These are phyloP conservation scores for Alethe diademata DNA, from an alignment of 2,113 vertebrate genomes.

Conservation along the genomic window DNA sequence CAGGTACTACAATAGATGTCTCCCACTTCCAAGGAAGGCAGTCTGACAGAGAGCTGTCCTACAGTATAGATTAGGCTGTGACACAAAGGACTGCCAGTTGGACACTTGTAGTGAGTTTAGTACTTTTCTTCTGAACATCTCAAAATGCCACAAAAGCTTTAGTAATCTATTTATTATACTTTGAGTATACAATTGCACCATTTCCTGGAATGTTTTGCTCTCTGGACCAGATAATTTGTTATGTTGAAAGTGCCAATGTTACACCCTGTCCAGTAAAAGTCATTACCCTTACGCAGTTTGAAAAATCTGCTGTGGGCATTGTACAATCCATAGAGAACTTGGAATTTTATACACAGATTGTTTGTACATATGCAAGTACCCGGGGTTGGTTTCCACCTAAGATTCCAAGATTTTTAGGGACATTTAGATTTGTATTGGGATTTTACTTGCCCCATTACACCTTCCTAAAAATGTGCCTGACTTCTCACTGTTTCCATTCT, in stretches of 20 bases:
- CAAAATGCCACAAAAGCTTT: neutral
- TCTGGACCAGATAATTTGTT: slow-evolving; percentile 12
- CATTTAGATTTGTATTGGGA: slow-evolving; percentile 5
- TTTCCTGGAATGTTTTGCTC: slow-evolving; percentile 31
- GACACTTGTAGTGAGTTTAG: neutral
- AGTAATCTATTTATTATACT: slow-evolving; percentile 5
- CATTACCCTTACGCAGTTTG: neutral
- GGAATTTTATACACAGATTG: neutral
- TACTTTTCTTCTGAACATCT: neutral
- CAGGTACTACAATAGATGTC: neutral
- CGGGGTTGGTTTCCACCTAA: neutral
- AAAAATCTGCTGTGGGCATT: neutral
- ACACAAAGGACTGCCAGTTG: neutral
- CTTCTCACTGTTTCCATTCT: slow-evolving; percentile 62
- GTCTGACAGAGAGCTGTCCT: neutral
- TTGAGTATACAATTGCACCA: slow-evolving; percentile 29
- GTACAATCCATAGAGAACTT: neutral
- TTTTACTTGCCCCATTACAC: slow-evolving; percentile 38
- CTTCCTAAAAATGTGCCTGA: slow-evolving; percentile 37
- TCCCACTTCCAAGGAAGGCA: neutral
- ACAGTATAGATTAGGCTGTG: neutral
- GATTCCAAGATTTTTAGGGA: slow-evolving; percentile 31
- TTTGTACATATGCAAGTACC: slow-evolving; percentile 1
- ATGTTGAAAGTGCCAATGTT: neutral
- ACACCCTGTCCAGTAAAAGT: slow-evolving; percentile 41